phyloP scores from a whole-genome alignment of 2,113 vertebrate genomes.

The Suricata suricatta region DNA sequence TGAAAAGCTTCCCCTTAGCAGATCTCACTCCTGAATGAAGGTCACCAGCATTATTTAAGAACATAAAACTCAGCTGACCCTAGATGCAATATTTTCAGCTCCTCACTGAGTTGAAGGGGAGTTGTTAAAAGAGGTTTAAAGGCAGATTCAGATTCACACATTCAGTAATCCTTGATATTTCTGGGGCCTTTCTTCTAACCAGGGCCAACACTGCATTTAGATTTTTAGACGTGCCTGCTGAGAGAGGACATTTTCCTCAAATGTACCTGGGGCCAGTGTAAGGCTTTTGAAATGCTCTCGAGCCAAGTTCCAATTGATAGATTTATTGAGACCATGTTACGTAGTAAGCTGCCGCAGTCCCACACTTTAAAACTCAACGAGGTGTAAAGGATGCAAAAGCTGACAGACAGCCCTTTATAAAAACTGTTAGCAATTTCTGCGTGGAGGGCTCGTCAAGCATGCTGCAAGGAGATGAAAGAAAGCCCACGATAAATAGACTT shows the following conservation, averaged over 20 bases:
- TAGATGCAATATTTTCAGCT: conserved; percentile 27
- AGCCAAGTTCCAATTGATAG: conserved; percentile 63
- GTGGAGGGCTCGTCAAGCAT: conserved; percentile 16
- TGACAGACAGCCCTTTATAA: conserved; percentile 42
- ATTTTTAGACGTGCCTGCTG: conserved; percentile 53
- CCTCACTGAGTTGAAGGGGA: conserved; percentile 41
- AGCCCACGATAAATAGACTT: conserved; percentile 41
- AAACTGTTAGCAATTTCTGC: conserved; percentile 12
- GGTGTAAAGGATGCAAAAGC: conserved; percentile 62
- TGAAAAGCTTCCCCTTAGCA: background rate
- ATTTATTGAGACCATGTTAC: conserved; percentile 59
- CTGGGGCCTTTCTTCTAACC: conserved; percentile 59
- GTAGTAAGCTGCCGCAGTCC: conserved; percentile 42
- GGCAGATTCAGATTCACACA: background rate
- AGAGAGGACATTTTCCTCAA: conserved; percentile 63
- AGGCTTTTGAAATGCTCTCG: conserved; percentile 60
- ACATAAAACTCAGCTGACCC: conserved; percentile 48
- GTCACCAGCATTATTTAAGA: conserved; percentile 59
- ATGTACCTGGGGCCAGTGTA: conserved; percentile 37
- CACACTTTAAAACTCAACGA: conserved; percentile 63
- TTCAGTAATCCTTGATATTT: conserved; percentile 54
- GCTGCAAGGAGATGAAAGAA: conserved; percentile 21
- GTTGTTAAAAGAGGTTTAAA: conserved; percentile 60
- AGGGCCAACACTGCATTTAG: conserved; percentile 43
- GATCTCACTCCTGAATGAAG: conserved; percentile 48